These are phyloP conservation scores for Atractosteus spatula DNA, from an alignment of 2,113 vertebrate species.

Conservation along the genomic window DNA sequence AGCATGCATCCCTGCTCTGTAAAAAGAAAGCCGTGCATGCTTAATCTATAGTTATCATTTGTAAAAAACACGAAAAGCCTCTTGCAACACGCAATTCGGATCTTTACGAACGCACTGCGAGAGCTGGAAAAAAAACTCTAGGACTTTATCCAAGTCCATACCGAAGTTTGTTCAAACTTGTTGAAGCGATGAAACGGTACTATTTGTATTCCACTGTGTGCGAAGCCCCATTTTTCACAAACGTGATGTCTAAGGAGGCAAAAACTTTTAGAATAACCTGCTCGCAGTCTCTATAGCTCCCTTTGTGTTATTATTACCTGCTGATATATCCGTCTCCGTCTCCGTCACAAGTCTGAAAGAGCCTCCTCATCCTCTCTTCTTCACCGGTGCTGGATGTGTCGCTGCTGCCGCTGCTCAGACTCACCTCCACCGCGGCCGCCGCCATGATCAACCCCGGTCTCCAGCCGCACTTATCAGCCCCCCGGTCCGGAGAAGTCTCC, in stretches of 20 bases:
- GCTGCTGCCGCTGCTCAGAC: conserved; percentile 58
- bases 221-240: too few species aligned
- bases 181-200: not conserved
- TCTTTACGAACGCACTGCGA: not conserved
- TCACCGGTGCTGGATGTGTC: conserved; percentile 74
- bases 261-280: too few species aligned
- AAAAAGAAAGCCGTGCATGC: too few species aligned
- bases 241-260: too few species aligned
- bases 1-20: too few species aligned
- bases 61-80: not conserved
- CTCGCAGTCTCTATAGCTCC: too few species aligned
- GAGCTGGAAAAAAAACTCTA: not conserved
- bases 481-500: not conserved
- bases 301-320: conserved; percentile 54
- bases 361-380: conserved; percentile 70
- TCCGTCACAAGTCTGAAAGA: conserved; percentile 77
- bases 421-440: conserved; percentile 49
- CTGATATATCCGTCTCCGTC: conserved; percentile 73
- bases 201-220: too few species aligned
- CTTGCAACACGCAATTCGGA: not conserved
- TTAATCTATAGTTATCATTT: not conserved
- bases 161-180: conserved; percentile 5
- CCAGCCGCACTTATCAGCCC: conserved; percentile 10
- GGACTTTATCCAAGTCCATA: not conserved
- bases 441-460: conserved; percentile 58